Evolutionary conservation across 53 echinoderm and acorn worm genomes (phyloP).

Genomic region (Stichopus horrens): DNA sequence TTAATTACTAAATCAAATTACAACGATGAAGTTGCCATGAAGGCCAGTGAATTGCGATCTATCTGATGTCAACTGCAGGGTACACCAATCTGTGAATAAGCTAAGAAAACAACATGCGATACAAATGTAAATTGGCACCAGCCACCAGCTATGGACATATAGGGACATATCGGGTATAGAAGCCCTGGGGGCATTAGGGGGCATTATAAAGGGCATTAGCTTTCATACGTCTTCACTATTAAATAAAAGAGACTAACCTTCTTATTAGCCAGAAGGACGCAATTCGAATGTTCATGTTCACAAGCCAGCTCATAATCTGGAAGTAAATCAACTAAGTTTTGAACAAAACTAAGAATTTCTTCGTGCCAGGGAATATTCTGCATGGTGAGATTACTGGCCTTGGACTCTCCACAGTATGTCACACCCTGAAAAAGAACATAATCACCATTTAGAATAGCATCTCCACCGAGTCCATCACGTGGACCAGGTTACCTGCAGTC

Average conservation of each 20-base stretch:
- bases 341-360: slow-evolving; percentile 87
- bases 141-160: too few species aligned
- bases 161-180: too few species aligned
- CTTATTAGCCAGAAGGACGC: slow-evolving; percentile 80
- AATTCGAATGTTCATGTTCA: slow-evolving; percentile 98
- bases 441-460: too few species aligned
- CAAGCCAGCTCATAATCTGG: slow-evolving; percentile 90
- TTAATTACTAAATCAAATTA: too few species aligned
- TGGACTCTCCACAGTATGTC: slow-evolving; percentile 96
- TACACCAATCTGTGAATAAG: neutral
- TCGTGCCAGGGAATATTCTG: slow-evolving; percentile 97
- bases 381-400: slow-evolving; percentile 95
- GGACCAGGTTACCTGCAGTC: too few species aligned
- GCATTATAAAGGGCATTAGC: too few species aligned
- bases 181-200: too few species aligned
- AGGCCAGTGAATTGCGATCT: neutral
- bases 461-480: too few species aligned
- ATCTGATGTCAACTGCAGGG: neutral
- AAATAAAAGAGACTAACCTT: slow-evolving; percentile 54
- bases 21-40: too few species aligned
- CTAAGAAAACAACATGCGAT: too few species aligned
- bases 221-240: neutral
- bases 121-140: too few species aligned
- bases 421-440: slow-evolving; percentile 64
- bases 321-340: slow-evolving; percentile 77